Evolutionary conservation across 2,797 vertebrate species (phyloP), one percentile per base, ranked within the genome.

Genomic region (Pagetopsis macropterus): DNA sequence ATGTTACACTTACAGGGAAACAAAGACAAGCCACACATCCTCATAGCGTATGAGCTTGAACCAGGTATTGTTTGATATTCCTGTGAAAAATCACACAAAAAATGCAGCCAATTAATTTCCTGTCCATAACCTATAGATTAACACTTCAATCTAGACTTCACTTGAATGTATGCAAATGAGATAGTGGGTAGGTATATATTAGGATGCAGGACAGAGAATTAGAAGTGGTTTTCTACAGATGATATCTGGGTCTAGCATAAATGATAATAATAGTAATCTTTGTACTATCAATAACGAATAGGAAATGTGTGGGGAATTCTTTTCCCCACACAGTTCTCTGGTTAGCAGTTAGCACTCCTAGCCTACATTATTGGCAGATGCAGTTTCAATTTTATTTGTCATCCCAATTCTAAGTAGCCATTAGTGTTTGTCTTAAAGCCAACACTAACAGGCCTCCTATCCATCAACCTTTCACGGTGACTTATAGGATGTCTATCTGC

Each of bases 401-500:
- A 75, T 78, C 40, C 31, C 54, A 49, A 72, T 70, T 62, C 51
- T 72, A 61, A 83, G 69, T 64, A 76, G 56, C 23, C 76, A 81
- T 76, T 67, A 70, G 21, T 52, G 48, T 73, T 51, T 21, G 1
- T 44, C 48, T 54, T 21, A 40, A 48, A 50, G 82, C 86, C 86
- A 85, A 82, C 79, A 72, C 58, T 76, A 87, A 86, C 58, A 37
- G 33, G 8, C 8, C 8, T 37, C 56, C 60, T 19, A 84, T 89
- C 62, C 81, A 72, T 87, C 78, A 66, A 72, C 69, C 54, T 72
- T 75, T 65, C 56, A 59, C 49, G 11, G 19, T 65, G 82, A 78
- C 70, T 83, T 72, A 45, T 33, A 57, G 40, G 45, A 56, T 71
- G 81, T 64, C 56, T 82, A 75, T 84, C 75, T 66, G 71, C 76